Base-by-base conservation (phyloP, 2,113 vertebrate genomes). In the Halcyon malimbica region DNA sequence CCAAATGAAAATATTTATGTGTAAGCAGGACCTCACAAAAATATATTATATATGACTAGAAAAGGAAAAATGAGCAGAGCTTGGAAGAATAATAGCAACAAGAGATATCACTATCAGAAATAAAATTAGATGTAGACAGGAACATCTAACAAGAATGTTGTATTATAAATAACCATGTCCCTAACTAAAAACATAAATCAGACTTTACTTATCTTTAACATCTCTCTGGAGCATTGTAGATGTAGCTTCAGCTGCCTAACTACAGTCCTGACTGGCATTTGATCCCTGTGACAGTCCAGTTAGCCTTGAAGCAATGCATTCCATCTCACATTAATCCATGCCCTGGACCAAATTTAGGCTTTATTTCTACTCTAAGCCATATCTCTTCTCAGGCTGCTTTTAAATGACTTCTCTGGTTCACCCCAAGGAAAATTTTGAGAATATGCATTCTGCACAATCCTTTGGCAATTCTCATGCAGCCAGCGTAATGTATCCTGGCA, bases 71-170 rank as follows among this genome's bases (percentile, higher is more conserved):
- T 87, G 87, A 94, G 48, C 62, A 64, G 33, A 6, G 41, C 77
- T 89, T 83, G 57, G 69, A 89, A 87, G 91, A 95, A 84, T 93
- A 96, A 75, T 89, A 94, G 65, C 91, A 92, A 93, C 90, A 97
- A 95, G 94, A 95, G 96, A 92, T 94, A 96, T 35, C 83, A 75
- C 89, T 91, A 89, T 96, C 93, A 96, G 93, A 96, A 95, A 95
- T 78, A 94, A 95, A 97, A 94, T 97, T 95, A 95, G 93, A 96
- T 73, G 69, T 84, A 75, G 94, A 93, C 94, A 95, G 89, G 93
- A 93, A 87, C 89, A 95, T 97, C 91, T 93, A 92, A 95, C 83
- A 91, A 96, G 83, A 87, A 92, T 96, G 91, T 87, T 84, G 57
- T 84, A 69, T 93, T 93, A 93, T 94, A 97, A 96, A 97, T 94